Evolutionary conservation across 2,888 invertebrate species (phyloP).

Genomic region (Pachydiplax longipennis): DNA sequence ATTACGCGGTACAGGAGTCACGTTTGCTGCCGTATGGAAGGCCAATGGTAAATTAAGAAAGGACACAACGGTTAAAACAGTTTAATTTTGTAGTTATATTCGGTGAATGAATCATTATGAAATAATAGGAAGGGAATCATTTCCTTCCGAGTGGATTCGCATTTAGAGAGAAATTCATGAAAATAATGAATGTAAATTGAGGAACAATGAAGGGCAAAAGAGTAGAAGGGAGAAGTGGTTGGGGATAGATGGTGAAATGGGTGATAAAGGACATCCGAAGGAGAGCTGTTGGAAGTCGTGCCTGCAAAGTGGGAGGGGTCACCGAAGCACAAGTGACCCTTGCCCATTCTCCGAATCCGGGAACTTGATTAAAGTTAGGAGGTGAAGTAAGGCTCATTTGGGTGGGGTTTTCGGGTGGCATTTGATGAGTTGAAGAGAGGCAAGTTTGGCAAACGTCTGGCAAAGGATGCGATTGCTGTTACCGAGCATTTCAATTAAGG

Average conservation of each 20-base stretch:
- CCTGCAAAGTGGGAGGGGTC: neutral
- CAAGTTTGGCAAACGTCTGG: neutral
- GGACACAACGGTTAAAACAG: too few relatives aligned
- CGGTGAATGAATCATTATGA: too few relatives aligned
- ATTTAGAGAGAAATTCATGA: too few relatives aligned
- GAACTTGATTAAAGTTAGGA: neutral
- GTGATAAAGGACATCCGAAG: neutral
- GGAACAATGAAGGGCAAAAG: neutral
- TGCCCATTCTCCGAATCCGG: neutral
- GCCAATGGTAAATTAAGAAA: too few relatives aligned
- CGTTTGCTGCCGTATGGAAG: too few relatives aligned
- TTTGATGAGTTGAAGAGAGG: neutral
- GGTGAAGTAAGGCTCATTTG: neutral
- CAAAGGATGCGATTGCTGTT: neutral
- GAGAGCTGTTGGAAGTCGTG: neutral
- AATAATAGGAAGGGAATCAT: too few relatives aligned
- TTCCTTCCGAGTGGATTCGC: too few relatives aligned
- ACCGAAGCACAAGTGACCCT: neutral
- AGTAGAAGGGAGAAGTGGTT: neutral
- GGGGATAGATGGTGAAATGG: neutral
- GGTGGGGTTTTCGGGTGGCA: neutral
- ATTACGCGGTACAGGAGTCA: too few relatives aligned
- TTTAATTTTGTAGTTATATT: too few relatives aligned
- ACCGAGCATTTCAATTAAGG: neutral
- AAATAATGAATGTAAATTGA: neutral